These are phyloP conservation scores for Sebastes itinus DNA, from an alignment of 2,797 vertebrate species.

Conservation along the genomic window DNA sequence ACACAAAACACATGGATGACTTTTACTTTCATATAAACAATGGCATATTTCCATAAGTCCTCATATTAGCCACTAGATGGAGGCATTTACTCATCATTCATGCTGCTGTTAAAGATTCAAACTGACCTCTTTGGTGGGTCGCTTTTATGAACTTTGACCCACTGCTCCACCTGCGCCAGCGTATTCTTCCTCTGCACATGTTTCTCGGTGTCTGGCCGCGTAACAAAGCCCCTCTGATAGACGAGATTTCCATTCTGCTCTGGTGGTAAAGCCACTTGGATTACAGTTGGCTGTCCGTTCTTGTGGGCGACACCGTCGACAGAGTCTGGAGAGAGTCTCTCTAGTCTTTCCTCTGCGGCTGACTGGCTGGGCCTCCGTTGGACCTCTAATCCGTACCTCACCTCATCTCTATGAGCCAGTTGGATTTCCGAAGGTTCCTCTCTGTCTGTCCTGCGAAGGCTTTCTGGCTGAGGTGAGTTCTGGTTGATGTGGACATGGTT, in stretches of 20 bases:
- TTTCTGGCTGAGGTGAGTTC: conserved; percentile 78
- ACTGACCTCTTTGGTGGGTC: conserved; percentile 85
- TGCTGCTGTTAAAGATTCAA: background rate
- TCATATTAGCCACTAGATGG: conserved; percentile 70
- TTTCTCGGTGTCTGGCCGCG: conserved; percentile 85
- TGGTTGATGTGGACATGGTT: conserved; percentile 85
- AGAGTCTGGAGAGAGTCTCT: conserved; percentile 83
- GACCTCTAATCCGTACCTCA: conserved; percentile 81
- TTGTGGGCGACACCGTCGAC: conserved; percentile 78
- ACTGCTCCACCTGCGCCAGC: conserved; percentile 93
- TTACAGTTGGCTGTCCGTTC: conserved; percentile 83
- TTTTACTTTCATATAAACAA: background rate
- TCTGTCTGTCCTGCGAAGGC: conserved; percentile 72
- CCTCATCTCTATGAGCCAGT: conserved; percentile 81
- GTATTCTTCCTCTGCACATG: conserved; percentile 91
- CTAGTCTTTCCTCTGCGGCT: conserved; percentile 74
- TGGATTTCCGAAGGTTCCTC: conserved; percentile 74
- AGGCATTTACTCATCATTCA: conserved; percentile 33
- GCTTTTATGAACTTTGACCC: conserved; percentile 95
- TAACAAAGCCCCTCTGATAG: conserved; percentile 85
- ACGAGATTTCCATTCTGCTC: conserved; percentile 90
- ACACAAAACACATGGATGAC: background rate
- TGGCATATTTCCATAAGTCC: background rate
- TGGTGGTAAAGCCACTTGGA: conserved; percentile 68
- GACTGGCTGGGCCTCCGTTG: conserved; percentile 78